Evolutionary conservation across 1,140 invertebrate species (phyloP).

Genomic region (Drosophila malerkotliana): DNA sequence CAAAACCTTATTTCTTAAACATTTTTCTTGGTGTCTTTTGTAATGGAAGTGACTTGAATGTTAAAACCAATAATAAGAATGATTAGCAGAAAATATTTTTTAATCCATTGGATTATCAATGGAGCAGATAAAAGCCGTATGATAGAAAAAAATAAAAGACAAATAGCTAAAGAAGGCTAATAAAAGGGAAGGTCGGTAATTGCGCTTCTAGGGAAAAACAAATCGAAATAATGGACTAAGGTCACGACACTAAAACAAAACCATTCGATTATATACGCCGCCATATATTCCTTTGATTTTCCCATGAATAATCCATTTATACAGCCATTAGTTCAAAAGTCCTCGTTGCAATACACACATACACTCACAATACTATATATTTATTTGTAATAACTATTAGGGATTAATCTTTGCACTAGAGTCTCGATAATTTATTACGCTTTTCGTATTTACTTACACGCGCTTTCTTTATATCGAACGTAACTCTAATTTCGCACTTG

Average conservation of each 20-base stretch:
- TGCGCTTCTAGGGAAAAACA: not conserved
- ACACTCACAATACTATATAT: not conserved
- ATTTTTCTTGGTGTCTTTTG: not conserved
- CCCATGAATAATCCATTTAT: not conserved
- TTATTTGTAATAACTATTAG: not conserved
- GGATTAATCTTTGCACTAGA: not conserved
- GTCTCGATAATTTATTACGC: not conserved
- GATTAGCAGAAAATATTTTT: constrained; percentile 40
- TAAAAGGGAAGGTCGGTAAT: not conserved
- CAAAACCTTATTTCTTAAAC: not conserved
- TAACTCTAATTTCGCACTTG: constrained; percentile 2
- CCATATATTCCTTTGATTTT: not conserved
- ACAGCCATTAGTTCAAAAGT: not conserved
- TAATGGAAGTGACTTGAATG: not conserved
- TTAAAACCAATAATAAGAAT: constrained; percentile 24
- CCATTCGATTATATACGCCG: not conserved
- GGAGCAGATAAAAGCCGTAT: constrained; percentile 19
- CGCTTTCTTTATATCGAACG: constrained; percentile 2
- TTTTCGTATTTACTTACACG: not conserved
- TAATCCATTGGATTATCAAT: constrained; percentile 48
- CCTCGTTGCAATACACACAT: not conserved
- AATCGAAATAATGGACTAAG: not conserved
- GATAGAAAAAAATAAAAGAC: constrained; percentile 1
- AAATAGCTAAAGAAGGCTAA: not conserved
- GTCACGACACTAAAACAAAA: not conserved